Evolutionary conservation across 2,797 vertebrate genomes (phyloP), one percentile per base, ranked within the genome.

Genomic region (Coranthus polyacanthus): DNA sequence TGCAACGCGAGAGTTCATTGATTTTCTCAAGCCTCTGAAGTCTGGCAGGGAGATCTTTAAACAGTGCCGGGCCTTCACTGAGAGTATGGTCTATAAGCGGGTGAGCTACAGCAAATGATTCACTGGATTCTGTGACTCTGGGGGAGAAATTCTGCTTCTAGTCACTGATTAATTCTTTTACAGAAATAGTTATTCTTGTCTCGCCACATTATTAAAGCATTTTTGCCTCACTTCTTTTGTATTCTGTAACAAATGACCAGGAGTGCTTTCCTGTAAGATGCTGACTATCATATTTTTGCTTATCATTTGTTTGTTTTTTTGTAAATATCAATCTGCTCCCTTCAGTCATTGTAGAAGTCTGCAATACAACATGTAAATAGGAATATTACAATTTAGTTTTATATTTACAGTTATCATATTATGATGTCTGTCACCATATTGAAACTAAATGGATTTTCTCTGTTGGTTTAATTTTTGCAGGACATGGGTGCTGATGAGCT

Each of bases 11-110:
- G 96, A 97, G 54, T 98, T 99, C 81, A 94, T 97, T 26, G 96
- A 98, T 60, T 99, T 99, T 81, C 95, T 99, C 63, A 99, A 96
- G 89, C 92, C 95, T 0, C 93, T 95, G 57, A 98, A 95, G 78
- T 92, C 92, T 6, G 97, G 97, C 62, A 95, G 94, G 52, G 97
- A 99, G 45, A 95, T 98, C 88, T 97, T 97, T 83, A 98, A 96
- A 79, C 96, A 97, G 79, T 97, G 96, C 78, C 95, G 96, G 46
- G 81, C 94, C n/a, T 99, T 98, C 82, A 83, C 96, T 69, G 96
- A 98, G 78, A 72, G 89, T 70, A 94, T 98, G 92, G 93, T 92
- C 67, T 95, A 93, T 66, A 99, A 97, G 88, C 94, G 94, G 95
- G 98, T 99, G 82, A 92, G 93, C 29, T 20, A 2, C 5, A 38